Evolutionary conservation across 35 echinoderm and acorn worm species (phyloP).

Genomic region (Nesometra sesokonis): DNA sequence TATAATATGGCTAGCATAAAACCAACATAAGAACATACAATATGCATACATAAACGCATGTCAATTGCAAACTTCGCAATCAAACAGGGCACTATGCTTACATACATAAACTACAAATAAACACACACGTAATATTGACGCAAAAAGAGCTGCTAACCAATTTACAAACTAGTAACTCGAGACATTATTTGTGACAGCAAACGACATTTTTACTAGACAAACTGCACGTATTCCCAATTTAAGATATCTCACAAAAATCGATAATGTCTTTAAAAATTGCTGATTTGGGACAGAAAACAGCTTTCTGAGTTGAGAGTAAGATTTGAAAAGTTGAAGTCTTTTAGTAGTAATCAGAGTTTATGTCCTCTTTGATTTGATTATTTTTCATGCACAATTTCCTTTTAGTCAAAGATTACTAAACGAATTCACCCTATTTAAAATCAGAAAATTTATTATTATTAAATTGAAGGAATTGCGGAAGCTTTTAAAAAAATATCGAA

Average conservation of each 20-base stretch:
- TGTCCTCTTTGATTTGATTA: neutral
- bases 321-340: neutral
- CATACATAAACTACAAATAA: neutral
- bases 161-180: neutral
- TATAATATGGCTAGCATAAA: too few species aligned
- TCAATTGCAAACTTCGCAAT: too few species aligned
- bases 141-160: neutral
- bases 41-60: too few species aligned
- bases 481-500: neutral
- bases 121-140: neutral
- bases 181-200: neutral
- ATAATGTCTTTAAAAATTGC: neutral
- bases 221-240: neutral
- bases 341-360: neutral
- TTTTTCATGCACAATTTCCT: neutral
- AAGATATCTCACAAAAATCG: neutral
- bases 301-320: neutral
- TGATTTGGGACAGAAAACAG: neutral
- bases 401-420: neutral
- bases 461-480: neutral
- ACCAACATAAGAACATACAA: too few species aligned
- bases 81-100: too few species aligned
- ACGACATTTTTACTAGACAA: neutral
- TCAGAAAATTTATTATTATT: neutral
- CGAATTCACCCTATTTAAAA: neutral